Evolutionary conservation across 2,888 invertebrate species (phyloP), one percentile per base, ranked within the genome.

Genomic region (Hyalella azteca): DNA sequence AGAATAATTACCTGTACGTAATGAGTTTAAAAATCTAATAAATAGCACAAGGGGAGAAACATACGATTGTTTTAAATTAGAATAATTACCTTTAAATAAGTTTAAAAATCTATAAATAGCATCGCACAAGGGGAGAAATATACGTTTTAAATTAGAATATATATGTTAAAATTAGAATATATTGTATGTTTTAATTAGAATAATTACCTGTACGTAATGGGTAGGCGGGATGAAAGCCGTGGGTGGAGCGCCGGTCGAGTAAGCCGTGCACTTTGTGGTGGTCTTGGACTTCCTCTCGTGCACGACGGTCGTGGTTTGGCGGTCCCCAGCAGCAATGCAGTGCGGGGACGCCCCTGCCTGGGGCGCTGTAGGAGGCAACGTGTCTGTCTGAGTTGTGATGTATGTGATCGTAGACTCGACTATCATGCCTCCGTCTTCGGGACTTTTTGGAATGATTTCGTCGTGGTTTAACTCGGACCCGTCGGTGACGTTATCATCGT

Each of bases 201-300:
- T 48, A 13, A 49, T 77, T 50, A 83, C 83, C 79, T 83, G 83
- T 29, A 81, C 81, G 59, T 83, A 81, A 40, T 84, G 83, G 19
- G 81, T 82, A n/a, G 83, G 82, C 26, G 81, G 83, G 78, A 84
- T 84, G 78, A 66, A 82, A 26, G 83, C 83, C 39, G 81, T 84
- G 15, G 83, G 83, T 22, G 73, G 54, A 40, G 73, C 50, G 36
- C 73, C 26, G 48, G 29, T 29, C 50, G 50, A 40, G 73, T 29
- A 29, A 40, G 40, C 32, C 29, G 73, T 29, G 45, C 75, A 75
- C 45, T 75, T 75, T n/a, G 79, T 80, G 1, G 84, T 82, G 22
- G 81, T 81, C 11, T 79, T 80, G 26, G 80, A 80, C 54, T 79
- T 79, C 40, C 80, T 78, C 39, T 81, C 79, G 66, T 83, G 80